phyloP scores from a whole-genome alignment of 2,888 invertebrate genomes.

The Chymomyza caudatula region DNA sequence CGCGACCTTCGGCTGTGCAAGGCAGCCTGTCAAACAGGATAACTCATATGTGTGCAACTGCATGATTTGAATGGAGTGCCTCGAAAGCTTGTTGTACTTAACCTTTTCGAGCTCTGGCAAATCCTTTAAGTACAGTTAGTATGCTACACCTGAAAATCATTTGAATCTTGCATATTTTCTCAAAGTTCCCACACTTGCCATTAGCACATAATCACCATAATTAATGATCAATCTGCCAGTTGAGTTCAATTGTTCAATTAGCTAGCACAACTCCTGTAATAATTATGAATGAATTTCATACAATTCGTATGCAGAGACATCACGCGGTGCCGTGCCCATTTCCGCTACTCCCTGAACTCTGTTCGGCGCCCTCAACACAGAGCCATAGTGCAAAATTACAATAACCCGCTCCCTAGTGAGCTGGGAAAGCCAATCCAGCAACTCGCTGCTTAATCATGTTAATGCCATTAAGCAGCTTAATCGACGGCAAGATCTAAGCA shows the following conservation, averaged over 20 bases:
- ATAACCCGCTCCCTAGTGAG: not conserved
- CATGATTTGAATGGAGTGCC: not conserved
- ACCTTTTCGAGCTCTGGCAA: slow-evolving; percentile 17
- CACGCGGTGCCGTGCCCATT: slow-evolving; percentile 5
- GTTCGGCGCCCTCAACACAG: not conserved
- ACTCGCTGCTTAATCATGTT: slow-evolving; percentile 61
- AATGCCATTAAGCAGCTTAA: slow-evolving; percentile 72
- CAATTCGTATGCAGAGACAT: slow-evolving; percentile 13
- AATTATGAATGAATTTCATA: slow-evolving; percentile 60
- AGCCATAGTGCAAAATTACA: not conserved
- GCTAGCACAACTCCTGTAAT: slow-evolving; percentile 44
- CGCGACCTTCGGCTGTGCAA: slow-evolving; percentile 20
- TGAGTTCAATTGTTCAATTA: slow-evolving; percentile 71
- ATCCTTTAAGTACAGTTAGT: not conserved
- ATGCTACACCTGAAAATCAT: not conserved
- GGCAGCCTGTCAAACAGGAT: slow-evolving; percentile 47
- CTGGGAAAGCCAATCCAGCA: slow-evolving; percentile 9
- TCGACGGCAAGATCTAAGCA: slow-evolving; percentile 70
- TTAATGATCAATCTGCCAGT: slow-evolving; percentile 48
- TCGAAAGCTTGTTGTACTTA: not conserved
- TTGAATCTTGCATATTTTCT: not conserved
- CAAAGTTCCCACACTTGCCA: slow-evolving; percentile 1
- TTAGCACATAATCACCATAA: slow-evolving; percentile 33
- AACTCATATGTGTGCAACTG: slow-evolving; percentile 1
- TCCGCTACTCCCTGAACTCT: not conserved